phyloP scores from a whole-genome alignment of 2,113 vertebrate genomes.

The Rhabdomys dilectus region DNA sequence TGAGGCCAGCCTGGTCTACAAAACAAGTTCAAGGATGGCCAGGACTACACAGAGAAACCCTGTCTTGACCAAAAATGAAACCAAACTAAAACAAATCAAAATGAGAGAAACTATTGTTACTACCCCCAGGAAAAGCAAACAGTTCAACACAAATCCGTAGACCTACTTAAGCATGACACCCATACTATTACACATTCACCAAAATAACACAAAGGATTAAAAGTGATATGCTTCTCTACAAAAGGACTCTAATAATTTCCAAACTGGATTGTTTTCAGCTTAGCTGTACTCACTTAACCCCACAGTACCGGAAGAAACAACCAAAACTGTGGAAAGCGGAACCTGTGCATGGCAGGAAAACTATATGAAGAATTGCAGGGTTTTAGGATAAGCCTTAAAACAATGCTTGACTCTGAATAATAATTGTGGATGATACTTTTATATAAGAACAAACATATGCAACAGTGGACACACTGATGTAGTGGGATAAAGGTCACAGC shows the following conservation, averaged over 20 bases:
- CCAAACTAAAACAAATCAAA: neutral
- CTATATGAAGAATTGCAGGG: neutral
- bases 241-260: neutral
- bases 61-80: neutral
- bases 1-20: neutral
- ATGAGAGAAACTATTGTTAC: neutral
- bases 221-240: neutral
- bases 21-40: neutral
- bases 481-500: neutral
- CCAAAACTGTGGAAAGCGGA: neutral
- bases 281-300: neutral
- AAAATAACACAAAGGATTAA: neutral
- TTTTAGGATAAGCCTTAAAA: neutral
- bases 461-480: neutral
- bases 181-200: neutral
- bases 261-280: neutral
- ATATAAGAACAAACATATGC: neutral
- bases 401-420: neutral
- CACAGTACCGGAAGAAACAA: neutral
- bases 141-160: neutral
- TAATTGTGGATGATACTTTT: neutral
- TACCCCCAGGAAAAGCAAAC: neutral
- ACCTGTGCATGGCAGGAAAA: neutral
- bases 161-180: neutral
- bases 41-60: neutral